Base-by-base conservation (phyloP, 2,797 vertebrate genomes). In the Tadarida brasiliensis region DNA sequence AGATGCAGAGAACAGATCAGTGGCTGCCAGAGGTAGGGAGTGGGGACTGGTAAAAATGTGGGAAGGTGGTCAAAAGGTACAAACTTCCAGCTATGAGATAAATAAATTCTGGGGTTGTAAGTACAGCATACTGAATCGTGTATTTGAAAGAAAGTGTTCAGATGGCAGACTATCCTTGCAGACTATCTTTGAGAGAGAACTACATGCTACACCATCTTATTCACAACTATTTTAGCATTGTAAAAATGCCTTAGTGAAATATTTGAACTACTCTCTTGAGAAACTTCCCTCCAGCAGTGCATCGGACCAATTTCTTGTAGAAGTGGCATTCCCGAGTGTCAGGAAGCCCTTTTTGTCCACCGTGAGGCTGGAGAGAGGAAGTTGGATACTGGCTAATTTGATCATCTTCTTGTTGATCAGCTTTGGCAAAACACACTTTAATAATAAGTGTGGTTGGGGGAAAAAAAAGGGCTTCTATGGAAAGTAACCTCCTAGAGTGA, bases 201-300 rank as follows among this genome's bases (percentile, higher is more conserved):
- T 82, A 11, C 4, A 82, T 15, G 22, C 54, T 70, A 24, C 1
- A 63, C 19, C 12, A 51, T 57, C 7, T 74, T 33, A 57, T 47
- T 78, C 71, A 80, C 10, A 78, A 33, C 35, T 77, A 78, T 65
- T 84, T 24, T 57, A 51, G 14, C 6, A 35, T 87, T 90, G 6
- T 47, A 83, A 93, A 90, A 77, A 70, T 65, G 44, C 39, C 59
- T 92, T 47, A 78, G 78, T 26, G 88, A 88, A 76, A 80, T 63
- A 49, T 67, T 57, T 85, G 73, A 88, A 9, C 28, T 88, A 81
- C 1, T 59, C 59, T 11, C 28, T 85, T n/a, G 44, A 74, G 85
- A 95, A 88, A 93, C 33, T 80, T 67, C 77, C 71, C 17, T 63
- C 49, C 1, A 77, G n/a, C 67, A 76, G 16, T 57, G 22, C 68